Base-by-base conservation (phyloP, 2,888 invertebrate species). In the Clunio marinus region DNA sequence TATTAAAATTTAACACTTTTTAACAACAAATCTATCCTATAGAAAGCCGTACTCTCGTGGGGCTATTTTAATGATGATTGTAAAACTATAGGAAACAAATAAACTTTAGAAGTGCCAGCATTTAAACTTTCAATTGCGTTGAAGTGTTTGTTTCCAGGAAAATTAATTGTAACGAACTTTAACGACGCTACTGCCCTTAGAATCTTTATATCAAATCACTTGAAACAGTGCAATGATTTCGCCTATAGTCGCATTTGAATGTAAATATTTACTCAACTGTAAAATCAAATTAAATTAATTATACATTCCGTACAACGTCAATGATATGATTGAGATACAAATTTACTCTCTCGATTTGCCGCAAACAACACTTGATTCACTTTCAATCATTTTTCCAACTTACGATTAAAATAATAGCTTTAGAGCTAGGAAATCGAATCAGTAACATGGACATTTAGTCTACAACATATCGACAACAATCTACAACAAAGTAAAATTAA, bases 1-100 rank as follows among this genome's bases (percentile, higher is more conserved):
- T 32, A 66, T 55, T 55, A 66, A 66, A 55, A 46, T 20, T 66
- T 66, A 66, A 66, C 66, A 66, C 66, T 66, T 63, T 55, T 32
- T 51, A 20, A 22, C n/a, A 22, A 22, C 32, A 15, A 15, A 41
- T 17, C 4, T 4, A 4, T n/a, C 4, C 45, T 7, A 45, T 5
- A 37, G 17, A n/a, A n/a, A 28, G 32, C 13, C 41, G 22, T 24
- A 25, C 37, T 37, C 8, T 27, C 45, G 45, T 27, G 45, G 63
- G 25, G 25, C 20, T 35, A 15, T 45, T 51, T 55, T 32, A 55
- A 66, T 55, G 55, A 66, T 55, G 66, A 66, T 57, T 57, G 57
- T 57, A 22, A 66, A 32, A 66, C 66, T 35, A 24, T 66, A 66
- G 51, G 66, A 66, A 66, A 51, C 28, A 32, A 32, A 17, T 32